A percentile compares a stretch with the other conserved stretches of the same genome.
Evolutionary conservation across 2,113 vertebrate genomes (phyloP).

Genomic region (Pituophis catenifer): DNA sequence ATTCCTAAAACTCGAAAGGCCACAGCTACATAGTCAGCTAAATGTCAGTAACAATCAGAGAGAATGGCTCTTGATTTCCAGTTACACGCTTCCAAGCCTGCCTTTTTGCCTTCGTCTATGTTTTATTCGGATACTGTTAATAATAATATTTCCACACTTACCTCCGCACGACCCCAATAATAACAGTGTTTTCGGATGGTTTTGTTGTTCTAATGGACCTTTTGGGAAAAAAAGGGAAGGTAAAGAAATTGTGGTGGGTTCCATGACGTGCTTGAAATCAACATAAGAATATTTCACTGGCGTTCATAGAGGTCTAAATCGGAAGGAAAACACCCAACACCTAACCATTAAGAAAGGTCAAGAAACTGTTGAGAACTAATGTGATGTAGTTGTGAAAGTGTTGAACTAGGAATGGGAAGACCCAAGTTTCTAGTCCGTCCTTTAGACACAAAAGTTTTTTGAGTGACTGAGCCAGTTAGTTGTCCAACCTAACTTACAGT

Average conservation of each 20-base stretch:
- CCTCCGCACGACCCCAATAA: slow-evolving; percentile 92
- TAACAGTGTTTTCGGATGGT: slow-evolving; percentile 91
- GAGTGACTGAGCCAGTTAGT: neutral
- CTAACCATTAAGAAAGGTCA: neutral
- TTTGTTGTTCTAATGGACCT: slow-evolving; percentile 91
- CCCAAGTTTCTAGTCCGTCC: neutral
- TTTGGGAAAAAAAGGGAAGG: slow-evolving; percentile 57
- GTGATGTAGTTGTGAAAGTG: neutral
- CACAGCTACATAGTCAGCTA: neutral
- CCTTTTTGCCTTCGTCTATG: neutral
- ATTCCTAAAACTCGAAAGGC: neutral
- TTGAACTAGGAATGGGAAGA: neutral
- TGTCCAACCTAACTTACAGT: neutral
- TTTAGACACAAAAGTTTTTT: neutral
- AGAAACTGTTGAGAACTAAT: neutral
- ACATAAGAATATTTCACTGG: slow-evolving; percentile 14
- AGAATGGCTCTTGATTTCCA: neutral
- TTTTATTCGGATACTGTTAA: slow-evolving; percentile 7
- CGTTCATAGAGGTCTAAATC: neutral
- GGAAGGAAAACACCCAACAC: rapidly evolving
- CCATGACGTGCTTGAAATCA: slow-evolving; percentile 40
- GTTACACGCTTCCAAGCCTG: neutral
- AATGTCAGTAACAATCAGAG: neutral
- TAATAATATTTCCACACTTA: slow-evolving; percentile 61
- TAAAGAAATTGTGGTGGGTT: neutral